These are phyloP conservation scores for Myathropa florea DNA, from an alignment of 2,888 invertebrate species.

Conservation along the genomic window DNA sequence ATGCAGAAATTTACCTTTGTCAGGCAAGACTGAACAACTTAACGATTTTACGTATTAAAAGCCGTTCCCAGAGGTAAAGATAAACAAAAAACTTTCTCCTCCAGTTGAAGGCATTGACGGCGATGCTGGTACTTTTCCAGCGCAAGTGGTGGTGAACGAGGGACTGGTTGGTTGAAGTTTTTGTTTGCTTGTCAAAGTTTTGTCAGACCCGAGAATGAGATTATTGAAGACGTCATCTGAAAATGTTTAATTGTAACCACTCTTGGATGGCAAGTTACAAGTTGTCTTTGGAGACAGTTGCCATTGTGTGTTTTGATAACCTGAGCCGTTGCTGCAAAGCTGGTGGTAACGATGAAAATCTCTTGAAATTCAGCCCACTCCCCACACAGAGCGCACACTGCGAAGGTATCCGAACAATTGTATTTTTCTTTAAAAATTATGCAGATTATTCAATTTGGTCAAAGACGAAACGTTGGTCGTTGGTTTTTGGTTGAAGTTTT, in stretches of 20 bases:
- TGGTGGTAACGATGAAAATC: constrained; percentile 14
- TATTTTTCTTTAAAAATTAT: constrained; percentile 42
- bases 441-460: constrained; percentile 63
- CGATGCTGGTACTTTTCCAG: not conserved
- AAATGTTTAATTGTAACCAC: constrained; percentile 69
- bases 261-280: constrained; percentile 33
- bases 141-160: not conserved
- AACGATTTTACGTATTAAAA: constrained; percentile 69
- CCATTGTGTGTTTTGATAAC: constrained; percentile 37
- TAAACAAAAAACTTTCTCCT: constrained; percentile 63
- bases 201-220: constrained; percentile 59
- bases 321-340: not conserved
- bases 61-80: constrained; percentile 63
- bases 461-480: constrained; percentile 35
- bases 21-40: constrained; percentile 69
- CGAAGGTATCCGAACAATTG: constrained; percentile 41
- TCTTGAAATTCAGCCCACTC: not conserved
- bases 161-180: constrained; percentile 46
- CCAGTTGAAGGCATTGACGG: not conserved
- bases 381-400: not conserved
- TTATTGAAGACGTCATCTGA: constrained; percentile 68
- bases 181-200: constrained; percentile 68
- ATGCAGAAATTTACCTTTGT: constrained; percentile 65
- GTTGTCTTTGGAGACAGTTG: constrained; percentile 35
- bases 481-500: constrained; percentile 43